Base-by-base conservation (phyloP, 2,113 vertebrate species). In the Stigmatopora argus region DNA sequence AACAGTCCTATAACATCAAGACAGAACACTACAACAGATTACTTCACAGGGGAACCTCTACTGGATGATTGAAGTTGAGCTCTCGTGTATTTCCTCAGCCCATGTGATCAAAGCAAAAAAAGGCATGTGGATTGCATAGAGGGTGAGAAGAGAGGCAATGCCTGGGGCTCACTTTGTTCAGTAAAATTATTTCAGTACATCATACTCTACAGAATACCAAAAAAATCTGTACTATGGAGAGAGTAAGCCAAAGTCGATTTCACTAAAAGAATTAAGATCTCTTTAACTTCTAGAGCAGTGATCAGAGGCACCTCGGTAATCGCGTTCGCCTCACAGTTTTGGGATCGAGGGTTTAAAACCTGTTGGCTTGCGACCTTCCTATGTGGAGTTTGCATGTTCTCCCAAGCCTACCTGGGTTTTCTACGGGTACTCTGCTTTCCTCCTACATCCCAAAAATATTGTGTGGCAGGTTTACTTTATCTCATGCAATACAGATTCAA, bases 61-160 rank as follows among this genome's bases (percentile, higher is more conserved):
- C 69, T 57, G 77, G 63, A 72, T 78, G 84, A 87, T 82, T 41
- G 38, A 41, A 41, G 38, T 41, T 86, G 81, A 87, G 79, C 77
- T 79, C 70, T 74, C 64, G 62, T 76, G 79, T 75, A 84, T 84
- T 81, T 77, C 64, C 65, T 79, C 19, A 59, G 52, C 67, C 78
- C 61, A 0, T 19, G 26, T 85, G 86, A 88, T 88, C 86, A 88
- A 86, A 88, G 84, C 60, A 77, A 4, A 71, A 77, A 79, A 77
- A 83, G 71, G 74, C 69, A 85, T 69, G 51, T 67, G 23, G 76
- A 83, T 84, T 81, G 79, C 34, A 53, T 78, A 77, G 68, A 38
- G 70, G 73, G 75, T 73, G 78, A 79, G 70, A 78, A 77, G 73
- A 75, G 72, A 75, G 70, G 77, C 73, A 59, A 55, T 74, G 75